Base-by-base conservation (phyloP, 2,888 invertebrate genomes). In the Actias luna region DNA sequence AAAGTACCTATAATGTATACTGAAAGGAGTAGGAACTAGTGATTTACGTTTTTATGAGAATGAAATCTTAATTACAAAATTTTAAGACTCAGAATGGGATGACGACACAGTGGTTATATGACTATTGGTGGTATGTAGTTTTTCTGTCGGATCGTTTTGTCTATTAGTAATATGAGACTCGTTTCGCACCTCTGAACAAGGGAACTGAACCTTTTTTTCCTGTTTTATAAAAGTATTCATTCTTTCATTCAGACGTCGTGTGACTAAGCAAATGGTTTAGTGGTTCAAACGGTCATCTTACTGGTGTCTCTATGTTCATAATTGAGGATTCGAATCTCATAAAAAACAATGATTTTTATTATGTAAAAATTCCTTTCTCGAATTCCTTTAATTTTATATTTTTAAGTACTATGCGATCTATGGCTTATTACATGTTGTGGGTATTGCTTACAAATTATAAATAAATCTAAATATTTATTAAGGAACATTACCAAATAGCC, bases 161-260 rank as follows among this genome's bases (percentile, higher is more conserved):
- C 85, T 88, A 88, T 89, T 83, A 84, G 90, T 89, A 91, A 91
- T 88, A 87, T 78, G 88, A 91, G 84, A 87, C 85, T 84, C 78
- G 81, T 84, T 89, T 91, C 85, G 85, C 90, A 87, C 91, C 89
- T 89, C 85, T 75, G 80, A 89, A 90, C 84, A 88, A 89, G 79
- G 82, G 84, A 77, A 79, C 82, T 85, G 82, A 82, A 83, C 84
- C 84, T 89, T 89, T 88, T 88, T 84, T 82, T 84, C 46, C 8
- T 84, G 84, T 83, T 86, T 84, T 86, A 84, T 85, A 79, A 80
- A 82, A 85, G 83, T 79, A 75, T 77, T 75, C 74, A 68, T 82
- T 77, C 78, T 77, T 77, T 74, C n/a, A n/a, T n/a, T n/a, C n/a
- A 68, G 76, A 73, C 69, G 71, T 74, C 74, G 70, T 7, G 5